Evolutionary conservation across 1,140 invertebrate species (phyloP), one percentile per base, ranked within the genome.

Genomic region (Ips typographus): DNA sequence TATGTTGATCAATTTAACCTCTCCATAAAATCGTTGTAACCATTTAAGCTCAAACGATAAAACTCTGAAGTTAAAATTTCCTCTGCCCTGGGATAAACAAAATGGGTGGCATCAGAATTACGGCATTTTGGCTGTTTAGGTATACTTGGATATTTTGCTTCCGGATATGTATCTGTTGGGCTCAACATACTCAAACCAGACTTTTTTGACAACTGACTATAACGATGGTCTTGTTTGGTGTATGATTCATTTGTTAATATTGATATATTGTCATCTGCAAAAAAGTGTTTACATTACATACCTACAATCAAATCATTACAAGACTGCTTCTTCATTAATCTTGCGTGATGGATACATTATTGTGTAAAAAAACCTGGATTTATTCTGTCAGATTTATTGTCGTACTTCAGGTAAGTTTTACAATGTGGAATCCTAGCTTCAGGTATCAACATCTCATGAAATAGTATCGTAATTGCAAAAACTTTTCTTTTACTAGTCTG

Each of bases 141-240:
- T 52, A 59, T 47, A 37, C 65, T 66, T 22, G 64, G 44, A 66
- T 74, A 77, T 40, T 72, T 71, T 1, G 57, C 41, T 6, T 74
- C 73, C 57, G 71, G 65, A 49, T 59, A 65, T 44, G 63, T 72
- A 40, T 74, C 75, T 36, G 44, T 55, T 49, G 59, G 69, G 40
- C 53, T 70, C 22, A 68, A 61, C 49, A 65, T 67, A 39, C n/a
- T 65, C 61, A 55, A 55, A 56, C 71, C 72, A 70, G 76, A 74
- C 51, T 78, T 77, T 41, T 73, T 42, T n/a, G 79, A 78, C 38
- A 75, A 38, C 59, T 77, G 71, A 68, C 75, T 80, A 55, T 78
- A 75, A 40, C 78, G 65, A 55, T 73, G 39, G n/a, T 77, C 75
- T 5, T 73, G 60, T 71, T 77, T 80, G 37, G 37, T 38, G 63